Evolutionary conservation across 2,113 vertebrate species (phyloP), one percentile per base, ranked within the genome.

Genomic region (Euleptes europaea): DNA sequence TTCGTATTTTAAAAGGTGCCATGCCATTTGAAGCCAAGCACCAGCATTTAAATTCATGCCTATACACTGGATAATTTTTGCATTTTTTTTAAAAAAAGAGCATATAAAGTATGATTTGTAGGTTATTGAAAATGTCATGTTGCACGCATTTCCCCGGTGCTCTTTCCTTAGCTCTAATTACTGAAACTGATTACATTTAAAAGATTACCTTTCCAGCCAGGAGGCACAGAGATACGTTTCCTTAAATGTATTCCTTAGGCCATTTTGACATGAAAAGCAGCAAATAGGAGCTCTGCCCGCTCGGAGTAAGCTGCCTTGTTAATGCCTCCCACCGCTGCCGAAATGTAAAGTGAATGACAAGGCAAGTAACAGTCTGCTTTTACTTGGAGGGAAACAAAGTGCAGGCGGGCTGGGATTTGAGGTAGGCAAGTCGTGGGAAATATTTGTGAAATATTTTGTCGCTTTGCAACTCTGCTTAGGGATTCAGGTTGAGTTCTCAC

Each of bases 101-200:
- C 63, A 19, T 17, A 21, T 15, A 87, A 86, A 76, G 86, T 81
- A 86, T 72, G 54, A 73, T 91, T 86, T 91, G 71, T 81, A 86
- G 74, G 38, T 10, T 86, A 84, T 44, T 82, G 80, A 83, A 93
- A 91, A 26, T 85, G 88, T 88, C 67, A 84, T 85, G 82, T 80
- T 83, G 88, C 86, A n/a, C 42, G 80, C 70, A 83, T 84, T 91
- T 78, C 76, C 85, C 57, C 33, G 3, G 49, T 66, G 82, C 71
- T 90, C 63, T 91, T 60, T 84, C 85, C 79, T 89, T 81, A 82
- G 35, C 86, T 89, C 76, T 86, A 88, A 90, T 93, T 91, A 86
- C 74, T 85, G n/a, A 42, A 85, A 74, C 80, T 90, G 28, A 92
- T 92, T 89, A 91, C 14, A 73, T 90, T 88, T 70, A 85, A 47